Conservation (phyloP, 2,797 vertebrate species). For the Cephalopachus bancanus region DNA sequence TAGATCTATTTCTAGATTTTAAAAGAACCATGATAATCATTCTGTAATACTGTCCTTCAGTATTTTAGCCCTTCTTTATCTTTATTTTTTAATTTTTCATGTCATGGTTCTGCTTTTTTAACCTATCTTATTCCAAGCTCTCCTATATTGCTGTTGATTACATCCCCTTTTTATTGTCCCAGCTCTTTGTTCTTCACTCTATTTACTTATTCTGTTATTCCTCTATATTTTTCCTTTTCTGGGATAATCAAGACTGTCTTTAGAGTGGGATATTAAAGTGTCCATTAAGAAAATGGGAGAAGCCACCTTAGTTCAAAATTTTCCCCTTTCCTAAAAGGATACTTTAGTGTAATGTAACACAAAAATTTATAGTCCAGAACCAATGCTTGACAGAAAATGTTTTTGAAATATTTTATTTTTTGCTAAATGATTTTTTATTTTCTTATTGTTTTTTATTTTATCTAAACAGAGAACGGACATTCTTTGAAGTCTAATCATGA, state of each 20-base stretch:
- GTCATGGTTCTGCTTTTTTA: not conserved
- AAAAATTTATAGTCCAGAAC: not conserved
- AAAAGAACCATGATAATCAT: not conserved
- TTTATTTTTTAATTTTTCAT: constrained; percentile 4
- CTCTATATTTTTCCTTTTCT: not conserved
- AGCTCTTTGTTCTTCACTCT: not conserved
- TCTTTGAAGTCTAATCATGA: constrained; percentile 86
- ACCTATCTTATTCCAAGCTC: not conserved
- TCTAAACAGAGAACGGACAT: constrained; percentile 85
- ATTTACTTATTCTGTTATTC: constrained; percentile 22
- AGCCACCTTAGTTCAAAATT: not conserved
- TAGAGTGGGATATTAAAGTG: not conserved
- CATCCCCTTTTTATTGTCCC: not conserved
- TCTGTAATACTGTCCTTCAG: not conserved
- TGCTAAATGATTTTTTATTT: constrained; percentile 73
- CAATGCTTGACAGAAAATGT: constrained; percentile 1
- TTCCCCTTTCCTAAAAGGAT: constrained; percentile 21
- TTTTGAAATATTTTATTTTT: constrained; percentile 70
- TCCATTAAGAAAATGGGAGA: not conserved
- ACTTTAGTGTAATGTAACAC: not conserved
- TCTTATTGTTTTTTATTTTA: constrained; percentile 86
- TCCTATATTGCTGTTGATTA: not conserved
- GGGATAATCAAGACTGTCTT: not conserved
- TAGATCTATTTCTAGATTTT: not conserved
- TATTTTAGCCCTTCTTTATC: constrained; percentile 3